A percentile compares a stretch with the other conserved stretches of the same genome.
These are phyloP conservation scores for Drosophila recens DNA, from an alignment of 2,888 invertebrate species.

Conservation along the genomic window DNA sequence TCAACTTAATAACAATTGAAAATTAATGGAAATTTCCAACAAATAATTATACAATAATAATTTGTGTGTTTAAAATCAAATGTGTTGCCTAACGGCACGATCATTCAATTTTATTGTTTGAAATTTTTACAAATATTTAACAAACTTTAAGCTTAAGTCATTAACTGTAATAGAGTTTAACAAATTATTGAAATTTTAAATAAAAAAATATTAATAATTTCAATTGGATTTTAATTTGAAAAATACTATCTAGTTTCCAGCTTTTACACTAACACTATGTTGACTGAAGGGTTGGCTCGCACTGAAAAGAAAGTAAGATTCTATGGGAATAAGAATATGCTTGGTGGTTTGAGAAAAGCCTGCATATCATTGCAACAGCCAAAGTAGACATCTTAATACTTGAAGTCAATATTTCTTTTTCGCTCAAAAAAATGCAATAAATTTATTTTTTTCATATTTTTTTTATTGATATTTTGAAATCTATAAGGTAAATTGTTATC, in stretches of 20 bases:
- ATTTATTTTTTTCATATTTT: constrained; percentile 30
- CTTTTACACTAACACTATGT: too few relatives aligned
- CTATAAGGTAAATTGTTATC: constrained; percentile 62
- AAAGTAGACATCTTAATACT: background rate
- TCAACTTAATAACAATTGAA: constrained; percentile 25
- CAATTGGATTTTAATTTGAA: background rate
- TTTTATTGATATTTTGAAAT: constrained; percentile 63
- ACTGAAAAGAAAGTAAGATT: too few relatives aligned
- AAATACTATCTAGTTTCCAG: too few relatives aligned
- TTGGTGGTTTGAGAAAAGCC: too few relatives aligned
- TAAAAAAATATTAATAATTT: constrained; percentile 10
- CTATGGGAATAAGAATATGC: too few relatives aligned
- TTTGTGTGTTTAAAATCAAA: constrained; percentile 31
- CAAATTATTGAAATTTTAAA: constrained; percentile 59
- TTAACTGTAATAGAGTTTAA: constrained; percentile 75
- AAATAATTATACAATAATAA: constrained; percentile 3
- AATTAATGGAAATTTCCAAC: constrained; percentile 13
- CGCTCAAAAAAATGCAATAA: background rate
- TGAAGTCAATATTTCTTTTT: background rate
- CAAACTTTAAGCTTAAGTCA: constrained; percentile 69
- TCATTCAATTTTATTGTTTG: constrained; percentile 14
- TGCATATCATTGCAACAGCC: too few relatives aligned
- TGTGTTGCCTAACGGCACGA: constrained; percentile 47
- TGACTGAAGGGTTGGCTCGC: too few relatives aligned
- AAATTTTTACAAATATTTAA: constrained; percentile 33